Evolutionary conservation across 2,113 vertebrate genomes (phyloP).

Genomic region (Corythaixoides concolor): DNA sequence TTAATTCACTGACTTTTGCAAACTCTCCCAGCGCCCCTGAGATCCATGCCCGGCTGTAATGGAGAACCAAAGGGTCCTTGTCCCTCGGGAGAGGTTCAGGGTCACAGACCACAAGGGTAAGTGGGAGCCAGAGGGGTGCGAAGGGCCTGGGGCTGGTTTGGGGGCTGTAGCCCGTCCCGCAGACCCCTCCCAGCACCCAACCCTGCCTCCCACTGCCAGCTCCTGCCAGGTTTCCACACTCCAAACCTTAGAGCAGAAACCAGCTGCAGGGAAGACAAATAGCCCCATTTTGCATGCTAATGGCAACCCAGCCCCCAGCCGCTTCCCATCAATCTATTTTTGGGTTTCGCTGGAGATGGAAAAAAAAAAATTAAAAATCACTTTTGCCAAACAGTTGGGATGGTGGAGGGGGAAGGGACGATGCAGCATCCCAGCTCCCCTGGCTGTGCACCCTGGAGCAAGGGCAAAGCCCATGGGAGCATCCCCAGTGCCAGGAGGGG

Average conservation of each 20-base stretch:
- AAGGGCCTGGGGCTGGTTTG: neutral
- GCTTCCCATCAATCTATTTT: constrained; percentile 33
- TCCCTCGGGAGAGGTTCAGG: neutral
- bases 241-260: neutral
- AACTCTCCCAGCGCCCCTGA: neutral
- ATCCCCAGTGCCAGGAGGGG: neutral
- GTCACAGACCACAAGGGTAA: accelerated
- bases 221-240: neutral
- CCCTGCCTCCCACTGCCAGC: neutral
- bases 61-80: neutral
- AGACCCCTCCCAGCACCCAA: neutral
- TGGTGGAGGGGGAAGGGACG: neutral
- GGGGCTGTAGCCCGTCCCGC: neutral
- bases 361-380: neutral
- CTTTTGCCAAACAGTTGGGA: neutral
- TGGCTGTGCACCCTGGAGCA: accelerated
- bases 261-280: constrained; percentile 27
- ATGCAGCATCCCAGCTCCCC: neutral
- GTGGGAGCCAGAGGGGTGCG: accelerated
- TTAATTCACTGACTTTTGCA: neutral
- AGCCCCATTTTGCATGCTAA: constrained; percentile 21
- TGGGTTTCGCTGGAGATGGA: neutral
- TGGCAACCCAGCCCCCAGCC: neutral
- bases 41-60: accelerated
- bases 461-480: neutral